Base-by-base conservation (phyloP, 2,888 invertebrate genomes). In the Charanyca ferruginea region DNA sequence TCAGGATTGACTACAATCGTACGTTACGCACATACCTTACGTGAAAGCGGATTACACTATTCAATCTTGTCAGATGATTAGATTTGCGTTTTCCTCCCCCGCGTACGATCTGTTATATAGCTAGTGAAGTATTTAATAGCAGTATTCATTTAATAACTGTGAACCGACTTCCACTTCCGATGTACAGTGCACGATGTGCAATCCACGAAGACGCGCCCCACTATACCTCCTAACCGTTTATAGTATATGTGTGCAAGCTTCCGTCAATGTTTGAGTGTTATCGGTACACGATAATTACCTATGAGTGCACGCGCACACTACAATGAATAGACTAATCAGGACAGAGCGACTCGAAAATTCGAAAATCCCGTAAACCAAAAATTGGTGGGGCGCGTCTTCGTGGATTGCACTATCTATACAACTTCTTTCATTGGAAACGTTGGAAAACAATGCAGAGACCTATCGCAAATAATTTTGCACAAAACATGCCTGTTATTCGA, bases 31-130 rank as follows among this genome's bases (percentile, higher is more conserved):
- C 48, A 44, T 38, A 55, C 11, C 49, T 54, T 8, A 22, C 47
- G 25, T 22, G 25, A 23, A 42, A 68, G 58, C 47, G 67, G 58
- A 68, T 66, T 65, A 75, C 63, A 57, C 66, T 75, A 74, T 75
- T 65, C 61, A 75, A 62, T 70, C 58, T 63, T 53, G 55, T 57
- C 48, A 25, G 48, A 68, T 64, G 59, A 73, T 73, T 63, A 60
- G 55, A 60, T 74, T 60, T 13, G n/a, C 59, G 16, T 59, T 25
- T 54, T 28, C 41, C n/a, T 22, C 22, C n/a, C 9, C 18, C 48
- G 41, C 18, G 5, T 49, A 41, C 20, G 16, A 38, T 4, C 4
- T 16, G 38, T 38, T 3, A 3, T 35, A 35, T 35, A 54, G 45
- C 42, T 52, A 59, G 57, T 28, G 35, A 13, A 60, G 54, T 32